These are phyloP conservation scores for Panthera tigris DNA, from an alignment of 2,113 vertebrate genomes.

Conservation along the genomic window DNA sequence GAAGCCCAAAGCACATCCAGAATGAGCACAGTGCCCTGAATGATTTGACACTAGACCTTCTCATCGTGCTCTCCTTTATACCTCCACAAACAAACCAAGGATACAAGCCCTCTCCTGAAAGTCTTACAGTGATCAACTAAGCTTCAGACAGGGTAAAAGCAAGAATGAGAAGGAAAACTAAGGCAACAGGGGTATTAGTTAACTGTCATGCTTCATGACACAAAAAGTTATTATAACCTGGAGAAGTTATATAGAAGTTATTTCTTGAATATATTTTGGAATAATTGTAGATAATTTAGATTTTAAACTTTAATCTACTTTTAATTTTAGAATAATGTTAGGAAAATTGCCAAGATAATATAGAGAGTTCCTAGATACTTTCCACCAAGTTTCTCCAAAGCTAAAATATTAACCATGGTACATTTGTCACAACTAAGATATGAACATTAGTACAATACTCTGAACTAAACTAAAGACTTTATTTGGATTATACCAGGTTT, in stretches of 20 bases:
- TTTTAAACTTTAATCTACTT: neutral
- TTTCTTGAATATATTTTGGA: neutral
- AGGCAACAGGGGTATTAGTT: neutral
- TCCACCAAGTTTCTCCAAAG: neutral
- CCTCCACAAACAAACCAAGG: neutral
- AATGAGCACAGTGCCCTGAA: neutral
- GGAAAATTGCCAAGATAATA: neutral
- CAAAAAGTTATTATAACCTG: neutral
- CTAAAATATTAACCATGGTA: neutral
- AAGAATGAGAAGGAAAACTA: neutral
- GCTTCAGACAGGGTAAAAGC: neutral
- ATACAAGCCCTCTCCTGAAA: neutral
- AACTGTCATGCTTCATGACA: neutral
- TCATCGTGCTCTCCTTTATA: neutral
- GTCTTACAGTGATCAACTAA: neutral
- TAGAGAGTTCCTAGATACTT: neutral
- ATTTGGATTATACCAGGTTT: neutral
- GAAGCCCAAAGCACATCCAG: neutral
- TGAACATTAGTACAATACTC: neutral
- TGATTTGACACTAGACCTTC: neutral
- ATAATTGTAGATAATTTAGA: neutral
- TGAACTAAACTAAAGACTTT: neutral
- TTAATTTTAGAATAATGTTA: neutral
- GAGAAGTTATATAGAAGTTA: neutral
- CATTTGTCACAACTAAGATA: neutral